Evolutionary conservation across 2,888 invertebrate species (phyloP), one percentile per base, ranked within the genome.

Genomic region (Drosophila dives): DNA sequence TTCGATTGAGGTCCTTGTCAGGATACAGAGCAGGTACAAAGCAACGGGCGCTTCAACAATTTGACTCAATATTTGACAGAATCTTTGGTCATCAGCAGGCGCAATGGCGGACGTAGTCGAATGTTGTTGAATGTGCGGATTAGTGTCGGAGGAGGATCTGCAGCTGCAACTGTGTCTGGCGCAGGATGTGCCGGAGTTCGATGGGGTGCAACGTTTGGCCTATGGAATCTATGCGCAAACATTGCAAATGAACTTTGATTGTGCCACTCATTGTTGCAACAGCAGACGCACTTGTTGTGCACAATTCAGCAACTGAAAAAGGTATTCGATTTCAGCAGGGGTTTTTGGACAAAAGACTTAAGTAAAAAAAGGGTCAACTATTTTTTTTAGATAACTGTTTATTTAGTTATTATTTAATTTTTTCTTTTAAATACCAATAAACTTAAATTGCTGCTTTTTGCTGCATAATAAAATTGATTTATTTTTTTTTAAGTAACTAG

Each of bases 161-260:
- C 38, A 55, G 26, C 12, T 26, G 36, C 4, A 40, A 36, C 33
- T 20, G 23, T 23, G 38, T 7, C 15, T n/a, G 48, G 50, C 33
- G 45, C 64, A 53, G 67, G 45, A 61, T 23, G 63, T 71, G 59
- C 55, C 34, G 63, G 63, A 59, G 53, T 64, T 60, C 72, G 83
- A 74, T 80, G 73, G 80, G 74, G 62, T 64, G 76, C 63, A 79
- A 60, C 66, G 67, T 74, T 77, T 74, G 74, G 80, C 77, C 77
- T 83, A 73, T 80, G 51, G 64, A 77, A 83, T 74, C 81, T 80
- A 69, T 72, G 80, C 68, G 80, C 81, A 81, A 81, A 81, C 81
- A 81, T 83, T 80, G 77, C 81, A 82, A 82, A 82, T 82, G 81
- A 82, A 83, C 84, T 81, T 73, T 76, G 82, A 82, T 82, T 82